A percentile compares a stretch with the other conserved stretches of the same genome.
Evolutionary conservation across 2,888 invertebrate genomes (phyloP).

Genomic region (Thysanoteuthis rhombus): DNA sequence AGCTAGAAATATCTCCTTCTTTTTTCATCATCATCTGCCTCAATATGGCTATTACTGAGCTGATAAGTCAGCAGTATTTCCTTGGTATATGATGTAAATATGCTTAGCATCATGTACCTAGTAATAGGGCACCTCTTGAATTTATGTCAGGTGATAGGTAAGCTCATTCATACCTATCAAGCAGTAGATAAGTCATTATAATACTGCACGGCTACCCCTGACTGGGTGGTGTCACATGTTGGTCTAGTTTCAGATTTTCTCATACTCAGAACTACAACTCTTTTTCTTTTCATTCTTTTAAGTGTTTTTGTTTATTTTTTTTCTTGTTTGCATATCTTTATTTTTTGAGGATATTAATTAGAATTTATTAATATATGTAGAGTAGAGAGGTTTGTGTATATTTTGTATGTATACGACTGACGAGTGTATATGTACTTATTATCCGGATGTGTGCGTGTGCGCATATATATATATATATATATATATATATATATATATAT

Average conservation of each 20-base stretch:
- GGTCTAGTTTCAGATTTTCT: neutral
- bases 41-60: neutral
- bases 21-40: neutral
- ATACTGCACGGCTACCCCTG: too few species aligned
- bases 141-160: neutral
- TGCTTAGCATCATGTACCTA: neutral
- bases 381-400: neutral
- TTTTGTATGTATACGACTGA: neutral
- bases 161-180: neutral
- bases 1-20: neutral
- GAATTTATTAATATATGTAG: neutral
- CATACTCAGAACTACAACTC: neutral
- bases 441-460: neutral
- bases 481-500: too few species aligned
- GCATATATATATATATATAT: too few species aligned
- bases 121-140: neutral
- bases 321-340: too few species aligned
- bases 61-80: neutral
- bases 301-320: too few species aligned
- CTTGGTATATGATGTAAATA: neutral
- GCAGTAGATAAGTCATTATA: neutral
- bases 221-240: neutral
- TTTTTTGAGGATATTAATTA: neutral
- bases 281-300: too few species aligned
- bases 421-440: neutral